phyloP scores from a whole-genome alignment of 1,140 invertebrate species.

The Medauroidea extradentata region DNA sequence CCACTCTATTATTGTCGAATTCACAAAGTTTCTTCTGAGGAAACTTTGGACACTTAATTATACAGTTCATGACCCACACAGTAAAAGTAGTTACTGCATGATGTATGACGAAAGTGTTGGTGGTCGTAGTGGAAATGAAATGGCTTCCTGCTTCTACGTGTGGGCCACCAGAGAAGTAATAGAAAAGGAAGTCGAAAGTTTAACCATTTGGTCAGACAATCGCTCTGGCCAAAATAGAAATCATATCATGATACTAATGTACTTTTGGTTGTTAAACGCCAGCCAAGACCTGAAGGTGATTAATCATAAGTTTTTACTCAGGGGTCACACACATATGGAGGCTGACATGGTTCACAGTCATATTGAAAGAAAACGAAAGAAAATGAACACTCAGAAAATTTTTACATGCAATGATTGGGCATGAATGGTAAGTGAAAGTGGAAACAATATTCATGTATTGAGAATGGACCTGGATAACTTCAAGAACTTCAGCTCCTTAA shows the following conservation, averaged over 20 bases:
- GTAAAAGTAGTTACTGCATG: slow-evolving; percentile 5
- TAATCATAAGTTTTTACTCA: slow-evolving; percentile 15
- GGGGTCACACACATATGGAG: slow-evolving; percentile 17
- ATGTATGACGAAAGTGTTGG: slow-evolving; percentile 16
- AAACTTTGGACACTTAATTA: slow-evolving; percentile 14
- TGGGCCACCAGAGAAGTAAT: slow-evolving; percentile 5
- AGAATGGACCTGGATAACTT: slow-evolving; percentile 9
- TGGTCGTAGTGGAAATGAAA: slow-evolving; percentile 11
- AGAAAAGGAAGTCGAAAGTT: slow-evolving; percentile 4
- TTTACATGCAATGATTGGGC: slow-evolving; percentile 10
- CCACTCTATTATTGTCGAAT: slow-evolving; percentile 8
- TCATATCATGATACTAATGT: slow-evolving; percentile 6
- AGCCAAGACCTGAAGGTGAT: slow-evolving; percentile 7
- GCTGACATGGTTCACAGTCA: slow-evolving; percentile 8
- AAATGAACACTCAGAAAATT: background rate
- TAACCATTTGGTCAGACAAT: slow-evolving; percentile 13
- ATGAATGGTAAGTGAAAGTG: background rate
- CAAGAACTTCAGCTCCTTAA: slow-evolving; percentile 10
- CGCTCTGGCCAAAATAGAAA: slow-evolving; percentile 15
- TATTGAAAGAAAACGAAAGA: slow-evolving; percentile 16
- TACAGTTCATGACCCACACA: slow-evolving; percentile 9
- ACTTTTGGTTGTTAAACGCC: slow-evolving; percentile 10
- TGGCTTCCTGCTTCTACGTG: slow-evolving; percentile 10
- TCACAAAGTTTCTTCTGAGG: slow-evolving; percentile 10
- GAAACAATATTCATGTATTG: background rate